Evolutionary conservation across 2,888 invertebrate species (phyloP), one percentile per base, ranked within the genome.

Genomic region (Mesorhabditis sp.): DNA sequence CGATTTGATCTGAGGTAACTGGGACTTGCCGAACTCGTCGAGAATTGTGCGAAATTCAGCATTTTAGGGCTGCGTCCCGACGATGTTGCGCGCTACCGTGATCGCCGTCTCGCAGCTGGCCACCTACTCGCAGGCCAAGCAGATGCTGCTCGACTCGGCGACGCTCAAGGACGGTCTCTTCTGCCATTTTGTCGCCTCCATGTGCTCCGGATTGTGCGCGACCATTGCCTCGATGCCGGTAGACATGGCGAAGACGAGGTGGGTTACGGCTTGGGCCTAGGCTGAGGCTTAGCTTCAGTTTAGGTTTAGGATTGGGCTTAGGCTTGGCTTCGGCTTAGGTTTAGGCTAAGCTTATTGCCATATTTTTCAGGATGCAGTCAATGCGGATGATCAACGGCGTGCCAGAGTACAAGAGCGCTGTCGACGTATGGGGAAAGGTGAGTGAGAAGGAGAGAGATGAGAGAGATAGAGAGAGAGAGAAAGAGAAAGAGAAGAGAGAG

Each of bases 201-300:
- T 69, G 66, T 91, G 95, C 76, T 94, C 95, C 68, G 97, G 96
- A 2, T 90, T 97, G 28, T 90, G 95, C 76, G 97, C 96, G 68
- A 96, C 97, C 41, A 91, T 92, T 66, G 93, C 94, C 7, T 96
- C 95, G 0, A 94, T 97, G 94, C 97, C 97, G 0, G 92, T 97
- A n/a, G 96, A 97, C 87, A 96, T 97, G 86, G 94, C 94, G 69
- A 97, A 97, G 88, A 97, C 97, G 4, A 92, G 93, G 93, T 92
- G 84, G 87, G 44, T 7, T 28, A 50, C 6, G 7, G 10, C 7
- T 66, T 66, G 13, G 13, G 42, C 10, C 4, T 15, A 66, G 13
- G 13, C n/a, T 13, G n/a, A 50, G 58, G 7, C 58, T 13, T 13
- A 50, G n/a, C 58, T 50, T 50, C 10, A 50, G 4, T 15, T 7